These are phyloP conservation scores for Diaprepes abbreviatus DNA, from an alignment of 2,888 invertebrate genomes.

Conservation along the genomic window DNA sequence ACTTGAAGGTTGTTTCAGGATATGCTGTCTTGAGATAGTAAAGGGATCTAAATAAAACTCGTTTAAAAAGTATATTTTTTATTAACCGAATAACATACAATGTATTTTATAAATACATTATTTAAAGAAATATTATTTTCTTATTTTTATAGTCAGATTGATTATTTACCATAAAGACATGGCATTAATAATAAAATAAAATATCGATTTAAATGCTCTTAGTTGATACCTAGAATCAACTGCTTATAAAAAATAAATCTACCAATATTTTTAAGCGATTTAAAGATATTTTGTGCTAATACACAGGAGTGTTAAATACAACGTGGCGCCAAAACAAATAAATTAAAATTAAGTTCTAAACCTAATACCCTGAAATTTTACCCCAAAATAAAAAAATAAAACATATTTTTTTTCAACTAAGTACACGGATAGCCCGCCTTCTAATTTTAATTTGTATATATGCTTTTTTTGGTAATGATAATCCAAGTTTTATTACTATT, in stretches of 20 bases:
- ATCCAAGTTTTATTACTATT: too few species aligned
- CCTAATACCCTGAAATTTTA: background rate
- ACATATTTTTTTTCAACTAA: background rate
- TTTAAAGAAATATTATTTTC: background rate
- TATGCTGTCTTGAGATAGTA: too few species aligned
- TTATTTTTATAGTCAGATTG: background rate
- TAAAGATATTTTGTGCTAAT: background rate
- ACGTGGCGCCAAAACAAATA: background rate
- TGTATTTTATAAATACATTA: background rate
- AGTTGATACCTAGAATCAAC: background rate
- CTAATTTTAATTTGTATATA: too few species aligned
- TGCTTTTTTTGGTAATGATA: too few species aligned
- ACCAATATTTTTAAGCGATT: background rate
- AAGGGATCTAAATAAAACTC: background rate
- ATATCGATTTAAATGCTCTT: background rate
- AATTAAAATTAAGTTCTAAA: background rate
- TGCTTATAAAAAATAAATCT: conserved; percentile 4
- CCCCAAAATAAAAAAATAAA: background rate
- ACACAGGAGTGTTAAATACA: background rate
- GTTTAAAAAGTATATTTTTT: background rate
- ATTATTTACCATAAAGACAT: conserved; percentile 1
- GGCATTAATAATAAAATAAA: background rate
- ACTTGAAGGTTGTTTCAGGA: too few species aligned
- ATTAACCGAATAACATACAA: background rate
- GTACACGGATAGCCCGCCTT: background rate